phyloP scores from a whole-genome alignment of 2,888 invertebrate genomes.

The Cosmia trapezina region DNA sequence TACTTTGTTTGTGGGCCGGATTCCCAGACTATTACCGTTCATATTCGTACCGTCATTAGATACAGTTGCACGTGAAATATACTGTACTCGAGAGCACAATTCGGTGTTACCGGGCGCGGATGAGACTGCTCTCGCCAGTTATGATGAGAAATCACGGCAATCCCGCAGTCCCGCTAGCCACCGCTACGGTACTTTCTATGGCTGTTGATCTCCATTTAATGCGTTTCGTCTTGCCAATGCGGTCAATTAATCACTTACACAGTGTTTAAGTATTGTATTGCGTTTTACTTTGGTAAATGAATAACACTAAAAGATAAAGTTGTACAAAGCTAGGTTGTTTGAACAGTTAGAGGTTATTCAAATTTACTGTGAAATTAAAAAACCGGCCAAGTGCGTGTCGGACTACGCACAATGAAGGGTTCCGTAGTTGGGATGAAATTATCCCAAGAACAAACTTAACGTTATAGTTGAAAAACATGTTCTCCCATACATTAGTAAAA shows the following conservation, averaged over 20 bases:
- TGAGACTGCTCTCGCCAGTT: constrained; percentile 64
- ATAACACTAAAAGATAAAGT: constrained; percentile 31
- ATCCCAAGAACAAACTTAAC: too few relatives aligned
- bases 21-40: constrained; percentile 87
- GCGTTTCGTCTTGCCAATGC: constrained; percentile 84
- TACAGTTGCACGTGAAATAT: constrained; percentile 87
- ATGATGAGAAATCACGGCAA: constrained; percentile 84
- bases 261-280: constrained; percentile 68
- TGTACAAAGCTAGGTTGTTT: neutral
- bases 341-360: too few relatives aligned
- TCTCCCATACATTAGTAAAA: too few relatives aligned
- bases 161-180: constrained; percentile 87
- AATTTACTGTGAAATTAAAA: neutral
- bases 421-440: too few relatives aligned
- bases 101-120: constrained; percentile 76
- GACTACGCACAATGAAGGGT: too few relatives aligned
- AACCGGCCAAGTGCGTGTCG: too few relatives aligned
- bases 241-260: constrained; percentile 85
- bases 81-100: constrained; percentile 86
- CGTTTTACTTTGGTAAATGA: constrained; percentile 65
- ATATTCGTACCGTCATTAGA: constrained; percentile 80
- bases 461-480: too few relatives aligned
- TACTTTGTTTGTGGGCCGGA: constrained; percentile 79
- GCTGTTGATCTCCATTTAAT: constrained; percentile 85
- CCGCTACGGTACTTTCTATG: constrained; percentile 88